These are phyloP conservation scores for Brenthis ino DNA, from an alignment of 2,888 invertebrate species.

Conservation along the genomic window DNA sequence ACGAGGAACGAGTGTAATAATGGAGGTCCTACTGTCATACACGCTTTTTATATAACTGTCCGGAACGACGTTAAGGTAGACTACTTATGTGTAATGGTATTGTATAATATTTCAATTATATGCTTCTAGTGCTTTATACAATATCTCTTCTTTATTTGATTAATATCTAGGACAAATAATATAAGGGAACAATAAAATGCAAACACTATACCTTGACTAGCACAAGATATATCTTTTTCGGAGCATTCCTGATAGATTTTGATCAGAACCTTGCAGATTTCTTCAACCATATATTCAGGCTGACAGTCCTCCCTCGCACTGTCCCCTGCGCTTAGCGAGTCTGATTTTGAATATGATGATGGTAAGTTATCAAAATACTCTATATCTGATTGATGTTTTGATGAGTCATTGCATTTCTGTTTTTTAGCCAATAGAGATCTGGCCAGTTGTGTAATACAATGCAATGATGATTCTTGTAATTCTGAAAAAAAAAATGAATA, in stretches of 20 bases:
- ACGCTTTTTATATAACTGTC: no score
- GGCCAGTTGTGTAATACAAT: constrained; percentile 60
- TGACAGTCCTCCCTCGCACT: constrained; percentile 55
- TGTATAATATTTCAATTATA: no score
- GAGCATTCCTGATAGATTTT: constrained; percentile 55
- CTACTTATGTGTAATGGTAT: no score
- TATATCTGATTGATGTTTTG: constrained; percentile 50
- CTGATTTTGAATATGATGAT: constrained; percentile 46
- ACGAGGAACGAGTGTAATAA: no score
- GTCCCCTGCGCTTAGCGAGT: constrained; percentile 48
- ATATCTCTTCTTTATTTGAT: neutral
- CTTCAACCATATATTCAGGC: constrained; percentile 67
- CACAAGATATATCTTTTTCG: constrained; percentile 54
- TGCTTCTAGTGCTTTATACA: neutral
- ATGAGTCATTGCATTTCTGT: constrained; percentile 53
- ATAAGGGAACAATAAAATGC: neutral
- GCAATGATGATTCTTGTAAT: constrained; percentile 60
- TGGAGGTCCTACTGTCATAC: no score
- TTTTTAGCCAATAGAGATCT: constrained; percentile 50
- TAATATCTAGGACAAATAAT: neutral
- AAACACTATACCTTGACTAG: constrained; percentile 56
- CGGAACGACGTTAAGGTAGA: no score
- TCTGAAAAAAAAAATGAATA: constrained; percentile 54
- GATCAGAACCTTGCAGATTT: constrained; percentile 61
- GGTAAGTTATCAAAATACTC: constrained; percentile 61